Conservation (phyloP, 2,113 vertebrate species). For the Sakesphorus luctuosus region DNA sequence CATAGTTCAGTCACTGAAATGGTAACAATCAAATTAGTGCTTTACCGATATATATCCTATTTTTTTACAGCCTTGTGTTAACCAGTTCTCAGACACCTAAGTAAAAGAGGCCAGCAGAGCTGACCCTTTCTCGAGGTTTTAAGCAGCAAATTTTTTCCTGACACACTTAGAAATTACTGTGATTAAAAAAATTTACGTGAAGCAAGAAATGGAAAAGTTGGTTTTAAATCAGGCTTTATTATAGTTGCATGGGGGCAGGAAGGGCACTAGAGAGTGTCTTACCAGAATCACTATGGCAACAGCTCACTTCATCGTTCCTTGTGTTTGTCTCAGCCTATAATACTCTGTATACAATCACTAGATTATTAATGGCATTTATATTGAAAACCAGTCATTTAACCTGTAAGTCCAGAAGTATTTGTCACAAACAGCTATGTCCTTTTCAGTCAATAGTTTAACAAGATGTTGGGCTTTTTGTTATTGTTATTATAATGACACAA, state of each 20-base stretch:
- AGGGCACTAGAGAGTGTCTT: conserved; percentile 60
- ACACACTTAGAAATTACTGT: neutral
- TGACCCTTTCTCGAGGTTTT: neutral
- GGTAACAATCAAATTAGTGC: neutral
- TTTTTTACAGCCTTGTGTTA: neutral
- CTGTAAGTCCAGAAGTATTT: neutral
- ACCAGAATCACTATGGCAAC: conserved; percentile 80
- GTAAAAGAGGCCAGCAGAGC: neutral
- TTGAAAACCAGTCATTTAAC: conserved; percentile 25
- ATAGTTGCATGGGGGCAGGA: conserved; percentile 5
- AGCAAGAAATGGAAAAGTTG: neutral
- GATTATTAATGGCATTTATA: conserved; percentile 76
- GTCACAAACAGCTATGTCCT: neutral
- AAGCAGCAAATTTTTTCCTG: neutral
- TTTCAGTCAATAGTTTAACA: neutral
- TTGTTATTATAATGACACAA: neutral
- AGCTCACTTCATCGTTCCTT: conserved; percentile 69
- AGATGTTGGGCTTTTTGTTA: neutral
- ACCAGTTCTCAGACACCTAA: neutral
- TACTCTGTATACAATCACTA: conserved; percentile 37
- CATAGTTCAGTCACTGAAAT: neutral
- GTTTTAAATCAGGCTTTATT: conserved; percentile 54
- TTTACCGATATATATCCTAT: neutral
- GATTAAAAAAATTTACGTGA: neutral
- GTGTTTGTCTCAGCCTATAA: conserved; percentile 72